These are phyloP conservation scores for Mesitornis unicolor DNA, from an alignment of 2,113 vertebrate species.

Conservation along the genomic window DNA sequence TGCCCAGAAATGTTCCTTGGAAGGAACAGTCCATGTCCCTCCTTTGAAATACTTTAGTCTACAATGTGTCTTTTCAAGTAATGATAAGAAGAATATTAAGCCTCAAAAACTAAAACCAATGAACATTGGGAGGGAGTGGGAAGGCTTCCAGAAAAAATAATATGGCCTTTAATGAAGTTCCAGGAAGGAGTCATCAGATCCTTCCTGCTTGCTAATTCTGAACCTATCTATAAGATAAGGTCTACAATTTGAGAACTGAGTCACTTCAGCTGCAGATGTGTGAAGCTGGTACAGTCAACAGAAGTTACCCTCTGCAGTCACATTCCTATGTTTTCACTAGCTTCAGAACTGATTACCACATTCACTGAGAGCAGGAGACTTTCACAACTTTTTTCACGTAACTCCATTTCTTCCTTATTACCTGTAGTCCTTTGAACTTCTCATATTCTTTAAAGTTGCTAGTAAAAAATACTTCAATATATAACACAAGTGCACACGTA, in stretches of 20 bases:
- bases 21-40: not conserved
- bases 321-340: not conserved
- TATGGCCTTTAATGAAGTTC: not conserved
- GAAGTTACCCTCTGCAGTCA: not conserved
- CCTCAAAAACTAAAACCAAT: not conserved
- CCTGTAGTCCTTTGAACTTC: not conserved
- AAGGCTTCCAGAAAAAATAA: not conserved
- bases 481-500: not conserved
- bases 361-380: not conserved
- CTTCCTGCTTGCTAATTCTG: not conserved
- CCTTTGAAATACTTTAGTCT: not conserved
- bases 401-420: not conserved
- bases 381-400: not conserved
- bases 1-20: not conserved
- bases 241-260: not conserved
- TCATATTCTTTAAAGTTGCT: not conserved
- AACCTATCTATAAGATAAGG: not conserved
- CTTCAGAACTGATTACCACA: not conserved
- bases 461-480: not conserved
- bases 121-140: not conserved
- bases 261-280: not conserved
- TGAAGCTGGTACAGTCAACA: not conserved
- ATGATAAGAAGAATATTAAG: not conserved
- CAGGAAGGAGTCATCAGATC: not conserved
- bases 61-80: not conserved